Evolutionary conservation across 1,140 invertebrate genomes (phyloP), one percentile per base, ranked within the genome.

Genomic region (Metopolophium dirhodum): DNA sequence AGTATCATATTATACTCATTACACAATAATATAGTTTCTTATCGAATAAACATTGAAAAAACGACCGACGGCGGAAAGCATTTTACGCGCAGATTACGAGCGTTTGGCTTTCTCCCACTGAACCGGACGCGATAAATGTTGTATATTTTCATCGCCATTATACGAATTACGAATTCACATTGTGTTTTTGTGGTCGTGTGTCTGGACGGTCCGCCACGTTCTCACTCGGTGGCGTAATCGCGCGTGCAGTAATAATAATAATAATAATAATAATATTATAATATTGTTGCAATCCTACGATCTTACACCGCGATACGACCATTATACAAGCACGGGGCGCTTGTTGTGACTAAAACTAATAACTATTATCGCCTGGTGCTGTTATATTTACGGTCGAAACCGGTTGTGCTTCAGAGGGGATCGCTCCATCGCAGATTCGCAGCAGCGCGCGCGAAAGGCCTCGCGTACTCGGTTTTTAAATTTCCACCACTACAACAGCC

Each of bases 321-420:
- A 30, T 9, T 61, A 0, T 61, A 30, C 2, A 9, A 26, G 14
- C 61, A 7, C 61, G 30, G 61, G 18, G 6, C 61, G 30, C 61
- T 30, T 77, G 61, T 77, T 77, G 14, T 77, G 61, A 77, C 61
- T 77, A 22, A 4, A 54, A 54, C 18, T 0, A 0, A 54, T 14
- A 68, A 20, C 61, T 7, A 68, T n/a, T 68, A 77, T 77, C 61
- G 61, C n/a, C 14, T n/a, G 0, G 61, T n/a, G 30, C n/a, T 77
- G 61, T 77, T n/a, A n/a, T 77, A n/a, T 77, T 77, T 87, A 87
- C 9, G 45, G 30, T 23, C 14, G 90, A 77, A 91, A 91, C 90
- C 90, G 90, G 90, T 91, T 77, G 90, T 47, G 61, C 57, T 91
- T 91, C 45, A 91, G 90, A 91, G 90, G 90, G 90, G 90, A 91